Base-by-base conservation (phyloP, 2,113 vertebrate species). In the Raphicerus campestris region DNA sequence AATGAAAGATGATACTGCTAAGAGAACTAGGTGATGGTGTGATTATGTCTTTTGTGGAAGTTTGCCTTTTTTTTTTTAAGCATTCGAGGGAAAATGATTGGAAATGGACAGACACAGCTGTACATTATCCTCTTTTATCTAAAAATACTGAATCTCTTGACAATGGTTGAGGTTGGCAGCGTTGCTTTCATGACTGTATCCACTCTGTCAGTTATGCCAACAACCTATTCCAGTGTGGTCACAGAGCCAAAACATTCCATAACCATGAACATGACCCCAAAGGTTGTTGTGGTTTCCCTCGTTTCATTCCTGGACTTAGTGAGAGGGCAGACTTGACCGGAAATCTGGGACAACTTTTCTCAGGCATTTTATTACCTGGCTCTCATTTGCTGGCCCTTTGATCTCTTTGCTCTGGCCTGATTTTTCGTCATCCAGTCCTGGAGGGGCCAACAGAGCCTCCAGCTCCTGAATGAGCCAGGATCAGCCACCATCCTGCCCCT, bases 281-380 rank as follows among this genome's bases (percentile, higher is more conserved):
- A 75, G 28, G 19, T 6, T 42, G 73, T 39, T 75, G 87, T 81
- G 84, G 80, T 47, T 89, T 75, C 80, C 19, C 42, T 93, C 55
- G 60, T 80, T 96, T 47, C 83, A 73, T 90, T 93, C 56, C 88
- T 17, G 7, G 91, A 92, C 81, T 61, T 87, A 87, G 42, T 55
- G 47, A 58, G 83, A 89, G 26, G 22, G 35, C n/a, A 84, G 45
- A 78, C 58, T 63, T 97, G 85, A 96, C 89, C 75, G 83, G 83
- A 97, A 95, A 66, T 73, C 15, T 91, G 84, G 35, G 81, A 28
- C 14, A 66, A 75, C n/a, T 14, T 53, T 88, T 58, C 53, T 32
- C 82, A 45, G 20, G 51, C 24, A 5, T 53, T 39, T 88, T 47
- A 28, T 85, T 60, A 77, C 77, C 35, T 70, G 16, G 0, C 4